These are phyloP conservation scores for Drosophila kokeensis DNA, from an alignment of 2,888 invertebrate species.

Conservation along the genomic window DNA sequence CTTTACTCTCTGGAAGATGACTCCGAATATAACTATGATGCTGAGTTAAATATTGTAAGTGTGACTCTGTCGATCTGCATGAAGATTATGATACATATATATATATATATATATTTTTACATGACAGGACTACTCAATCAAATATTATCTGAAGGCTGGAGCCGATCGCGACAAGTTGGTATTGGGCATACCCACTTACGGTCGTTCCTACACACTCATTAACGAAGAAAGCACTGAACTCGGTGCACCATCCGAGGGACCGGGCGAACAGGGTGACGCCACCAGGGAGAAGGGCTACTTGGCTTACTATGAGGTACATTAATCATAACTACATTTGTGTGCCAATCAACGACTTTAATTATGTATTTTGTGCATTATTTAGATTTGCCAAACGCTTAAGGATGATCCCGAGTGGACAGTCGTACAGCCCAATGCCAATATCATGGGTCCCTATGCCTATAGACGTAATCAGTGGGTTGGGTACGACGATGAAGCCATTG, in stretches of 20 bases:
- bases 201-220: constrained; percentile 94
- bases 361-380: background rate
- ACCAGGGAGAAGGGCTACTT: constrained; percentile 96
- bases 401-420: constrained; percentile 92
- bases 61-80: background rate
- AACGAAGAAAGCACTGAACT: constrained; percentile 93
- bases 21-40: constrained; percentile 95
- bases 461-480: constrained; percentile 97
- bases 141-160: constrained; percentile 92
- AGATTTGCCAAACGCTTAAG: constrained; percentile 94
- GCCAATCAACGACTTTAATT: background rate
- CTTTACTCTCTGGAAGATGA: constrained; percentile 91
- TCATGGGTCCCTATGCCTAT: constrained; percentile 96
- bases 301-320: constrained; percentile 94
- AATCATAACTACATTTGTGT: fast-evolving
- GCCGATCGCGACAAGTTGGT: constrained; percentile 92
- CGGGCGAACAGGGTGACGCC: constrained; percentile 95
- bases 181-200: constrained; percentile 95
- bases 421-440: constrained; percentile 91
- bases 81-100: background rate
- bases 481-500: constrained; percentile 94
- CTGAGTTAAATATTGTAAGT: constrained; percentile 94
- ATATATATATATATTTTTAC: background rate
- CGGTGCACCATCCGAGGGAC: constrained; percentile 95
- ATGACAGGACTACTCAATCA: constrained; percentile 92